Evolutionary conservation across 2,888 invertebrate genomes (phyloP).

Genomic region (Chrysodeixis includens): DNA sequence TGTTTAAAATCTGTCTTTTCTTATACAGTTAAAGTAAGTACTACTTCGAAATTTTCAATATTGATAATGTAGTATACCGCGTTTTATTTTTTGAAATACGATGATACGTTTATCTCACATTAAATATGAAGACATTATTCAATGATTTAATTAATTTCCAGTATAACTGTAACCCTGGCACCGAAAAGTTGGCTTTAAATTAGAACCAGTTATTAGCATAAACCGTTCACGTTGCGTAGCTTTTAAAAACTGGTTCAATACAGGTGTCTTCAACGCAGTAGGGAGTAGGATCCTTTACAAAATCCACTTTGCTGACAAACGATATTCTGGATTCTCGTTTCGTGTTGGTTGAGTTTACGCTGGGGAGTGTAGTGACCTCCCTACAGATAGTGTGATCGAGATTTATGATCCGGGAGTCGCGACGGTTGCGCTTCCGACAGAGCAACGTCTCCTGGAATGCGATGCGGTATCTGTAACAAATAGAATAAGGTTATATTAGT

Average conservation of each 20-base stretch:
- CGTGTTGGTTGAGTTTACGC: constrained; percentile 66
- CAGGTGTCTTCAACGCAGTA: constrained; percentile 66
- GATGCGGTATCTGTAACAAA: constrained; percentile 91
- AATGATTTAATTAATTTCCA: constrained; percentile 15
- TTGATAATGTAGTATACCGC: no score
- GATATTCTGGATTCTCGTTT: constrained; percentile 73
- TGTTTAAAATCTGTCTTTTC: no score
- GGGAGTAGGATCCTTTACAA: constrained; percentile 75
- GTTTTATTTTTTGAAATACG: neutral
- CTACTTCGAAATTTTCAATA: no score
- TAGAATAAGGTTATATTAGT: no score
- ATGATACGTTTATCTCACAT: neutral
- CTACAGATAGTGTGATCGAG: constrained; percentile 85
- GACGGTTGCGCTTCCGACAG: constrained; percentile 83
- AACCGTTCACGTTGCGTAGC: constrained; percentile 47
- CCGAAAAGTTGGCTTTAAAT: neutral
- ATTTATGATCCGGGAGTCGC: constrained; percentile 82
- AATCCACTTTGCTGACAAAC: constrained; percentile 77
- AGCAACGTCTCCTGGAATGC: constrained; percentile 94
- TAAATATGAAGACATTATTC: neutral
- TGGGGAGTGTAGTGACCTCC: constrained; percentile 79
- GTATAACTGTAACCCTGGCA: constrained; percentile 11
- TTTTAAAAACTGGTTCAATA: constrained; percentile 61
- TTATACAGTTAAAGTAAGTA: no score
- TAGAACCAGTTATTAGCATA: neutral